Base-by-base conservation (phyloP, 2,797 vertebrate genomes). In the Eupleurogrammus muticus region DNA sequence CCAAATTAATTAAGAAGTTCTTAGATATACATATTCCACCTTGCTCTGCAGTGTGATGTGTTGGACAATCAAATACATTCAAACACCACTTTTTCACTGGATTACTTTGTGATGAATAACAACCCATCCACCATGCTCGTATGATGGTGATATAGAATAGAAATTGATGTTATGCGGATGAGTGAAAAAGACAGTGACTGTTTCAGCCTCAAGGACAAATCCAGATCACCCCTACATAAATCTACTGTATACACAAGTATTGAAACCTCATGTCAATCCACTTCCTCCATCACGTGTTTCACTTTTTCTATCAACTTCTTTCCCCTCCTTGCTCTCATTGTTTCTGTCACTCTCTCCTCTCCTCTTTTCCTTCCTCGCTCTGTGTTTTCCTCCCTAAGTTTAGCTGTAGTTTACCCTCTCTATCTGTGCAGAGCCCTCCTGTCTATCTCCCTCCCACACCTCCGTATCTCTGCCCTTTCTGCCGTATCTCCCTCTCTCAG, bases 371-470 rank as follows among this genome's bases (percentile, higher is more conserved):
- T 35, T 56, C 28, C 17, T 40, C 0, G 5, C 61, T 73, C 36
- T 53, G 21, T 70, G 62, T 68, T 65, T 68, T 65, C 66, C 58
- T 36, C 19, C 62, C 63, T 62, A 62, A 56, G 57, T 72, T 49
- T 65, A 79, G 49, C 76, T 70, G 52, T 74, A 72, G 75, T 87
- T 82, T 81, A 69, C 73, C 65, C 56, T 70, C 68, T 70, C 66
- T 84, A 56, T 89, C 80, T 72, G 21, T 70, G 68, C 66, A 57
- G 36, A 79, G 67, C 65, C 66, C 72, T 77, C 47, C 71, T 61
- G 40, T 80, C 82, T 74, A 69, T 85, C 83, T 80, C 54, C 73
- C 71, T 81, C 77, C 66, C 73, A 81, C 81, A 70, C 77, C 64
- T 77, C 60, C 53, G 57, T 87, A 72, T 89, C 77, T 77, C 71